Base-by-base conservation (phyloP, 2,888 invertebrate genomes). In the Lomographa bimaculata region DNA sequence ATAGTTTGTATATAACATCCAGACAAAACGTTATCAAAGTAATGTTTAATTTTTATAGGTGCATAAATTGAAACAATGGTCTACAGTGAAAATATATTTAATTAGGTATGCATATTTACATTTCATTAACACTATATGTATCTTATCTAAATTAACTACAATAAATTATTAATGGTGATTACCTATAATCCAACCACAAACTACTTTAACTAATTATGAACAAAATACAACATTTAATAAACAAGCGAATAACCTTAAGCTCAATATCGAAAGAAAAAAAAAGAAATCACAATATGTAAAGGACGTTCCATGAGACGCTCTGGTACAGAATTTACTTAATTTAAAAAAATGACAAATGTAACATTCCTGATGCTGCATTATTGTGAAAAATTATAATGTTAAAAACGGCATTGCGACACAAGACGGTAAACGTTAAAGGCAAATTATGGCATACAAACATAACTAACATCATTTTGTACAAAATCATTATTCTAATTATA, bases 401-500 rank as follows among this genome's bases (percentile, higher is more conserved):
- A n/a, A n/a, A n/a, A n/a, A n/a, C n/a, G n/a, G n/a, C n/a, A n/a
- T n/a, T n/a, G n/a, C n/a, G n/a, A n/a, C n/a, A n/a, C n/a, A n/a
- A n/a, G n/a, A n/a, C n/a, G n/a, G n/a, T n/a, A n/a, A n/a, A n/a
- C n/a, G n/a, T n/a, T n/a, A n/a, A n/a, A n/a, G n/a, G n/a, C n/a
- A n/a, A 11, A 35, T 56, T 48, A 32, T 48, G 34, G 36, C 47
- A 58, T 62, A 47, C 55, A 32, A 23, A 23, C 64, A 57, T 49
- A 38, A 46, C 50, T 57, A 61, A 62, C 46, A 46, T 44, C 44
- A 50, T 58, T 67, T 72, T 71, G 66, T 74, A 75, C 67, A 69
- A 54, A 46, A 41, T 50, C 55, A 57, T 65, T 71, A 67, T 27
- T 52, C 66, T 75, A 74, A 46, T 60, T 64, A 67, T 70, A 70